Conservation (phyloP, 2,888 invertebrate species). For the Acronicta alni region DNA sequence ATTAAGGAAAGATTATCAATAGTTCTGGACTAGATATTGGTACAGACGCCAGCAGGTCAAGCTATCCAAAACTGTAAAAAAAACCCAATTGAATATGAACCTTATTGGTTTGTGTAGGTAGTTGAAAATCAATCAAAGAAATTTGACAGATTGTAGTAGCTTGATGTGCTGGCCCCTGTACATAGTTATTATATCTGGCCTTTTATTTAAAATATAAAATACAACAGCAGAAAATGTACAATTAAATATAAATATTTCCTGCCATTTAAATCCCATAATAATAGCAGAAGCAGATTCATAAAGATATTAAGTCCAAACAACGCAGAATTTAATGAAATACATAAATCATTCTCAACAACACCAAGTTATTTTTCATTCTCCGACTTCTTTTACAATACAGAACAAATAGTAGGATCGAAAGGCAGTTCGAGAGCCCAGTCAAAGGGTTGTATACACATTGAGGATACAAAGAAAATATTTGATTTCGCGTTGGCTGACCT, state of each 20-base stretch:
- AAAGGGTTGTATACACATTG: slow-evolving; percentile 43
- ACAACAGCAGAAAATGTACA: not conserved
- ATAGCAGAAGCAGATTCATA: slow-evolving; percentile 3
- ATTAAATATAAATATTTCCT: slow-evolving; percentile 2
- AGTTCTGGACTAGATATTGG: too few species aligned
- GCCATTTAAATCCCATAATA: slow-evolving; percentile 5
- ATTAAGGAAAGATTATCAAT: too few species aligned
- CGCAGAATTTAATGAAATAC: slow-evolving; percentile 30
- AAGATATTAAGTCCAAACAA: slow-evolving; percentile 34
- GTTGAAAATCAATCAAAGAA: too few species aligned
- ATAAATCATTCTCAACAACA: slow-evolving; percentile 30
- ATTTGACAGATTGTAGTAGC: too few species aligned
- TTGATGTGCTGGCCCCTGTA: too few species aligned
- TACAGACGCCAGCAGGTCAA: too few species aligned
- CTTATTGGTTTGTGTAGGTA: too few species aligned
- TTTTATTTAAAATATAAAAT: not conserved
- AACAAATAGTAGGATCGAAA: slow-evolving; percentile 33
- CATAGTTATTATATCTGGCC: too few species aligned
- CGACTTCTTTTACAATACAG: slow-evolving; percentile 15
- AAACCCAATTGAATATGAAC: too few species aligned
- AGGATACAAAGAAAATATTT: slow-evolving; percentile 45
- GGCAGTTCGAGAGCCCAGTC: slow-evolving; percentile 25
- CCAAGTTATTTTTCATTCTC: slow-evolving; percentile 19
- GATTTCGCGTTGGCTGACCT: slow-evolving; percentile 22
- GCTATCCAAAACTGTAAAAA: too few species aligned